These are phyloP conservation scores for Artibeus jamaicensis DNA, from an alignment of 2,797 vertebrate genomes.

Conservation along the genomic window DNA sequence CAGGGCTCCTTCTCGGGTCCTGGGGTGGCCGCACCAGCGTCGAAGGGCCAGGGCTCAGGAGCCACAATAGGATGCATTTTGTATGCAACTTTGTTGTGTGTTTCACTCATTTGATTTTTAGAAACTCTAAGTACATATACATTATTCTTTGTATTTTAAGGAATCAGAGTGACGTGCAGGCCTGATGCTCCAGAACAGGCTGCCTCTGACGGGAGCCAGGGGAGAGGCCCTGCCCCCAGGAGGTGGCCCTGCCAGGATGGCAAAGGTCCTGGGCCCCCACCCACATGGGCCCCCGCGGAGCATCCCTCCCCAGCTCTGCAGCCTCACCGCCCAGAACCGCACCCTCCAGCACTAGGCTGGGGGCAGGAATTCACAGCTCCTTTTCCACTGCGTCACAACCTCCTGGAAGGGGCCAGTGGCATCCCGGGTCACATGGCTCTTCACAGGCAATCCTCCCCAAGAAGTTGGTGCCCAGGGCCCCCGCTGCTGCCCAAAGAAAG, in stretches of 20 bases:
- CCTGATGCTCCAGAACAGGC: background rate
- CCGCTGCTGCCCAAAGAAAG: conserved; percentile 56
- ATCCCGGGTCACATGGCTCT: background rate
- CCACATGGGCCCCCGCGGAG: background rate
- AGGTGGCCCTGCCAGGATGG: background rate
- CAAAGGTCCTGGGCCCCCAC: background rate
- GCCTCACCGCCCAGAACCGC: background rate
- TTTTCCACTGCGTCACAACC: background rate
- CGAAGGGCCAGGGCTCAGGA: too few species aligned
- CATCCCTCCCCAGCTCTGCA: background rate
- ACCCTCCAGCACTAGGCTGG: background rate
- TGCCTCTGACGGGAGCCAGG: background rate
- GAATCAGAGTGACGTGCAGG: background rate
- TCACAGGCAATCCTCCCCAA: background rate
- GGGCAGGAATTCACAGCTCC: background rate
- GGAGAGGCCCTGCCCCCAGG: background rate
- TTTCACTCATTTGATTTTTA: background rate
- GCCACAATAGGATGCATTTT: fast-evolving
- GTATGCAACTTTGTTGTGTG: background rate
- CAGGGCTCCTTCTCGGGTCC: background rate
- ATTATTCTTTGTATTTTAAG: background rate
- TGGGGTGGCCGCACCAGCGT: fast-evolving
- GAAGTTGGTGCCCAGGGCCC: background rate
- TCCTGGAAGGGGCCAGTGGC: background rate
- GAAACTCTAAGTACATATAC: background rate